These are phyloP conservation scores for Spodoptera frugiperda DNA, from an alignment of 1,140 invertebrate genomes.

Conservation along the genomic window DNA sequence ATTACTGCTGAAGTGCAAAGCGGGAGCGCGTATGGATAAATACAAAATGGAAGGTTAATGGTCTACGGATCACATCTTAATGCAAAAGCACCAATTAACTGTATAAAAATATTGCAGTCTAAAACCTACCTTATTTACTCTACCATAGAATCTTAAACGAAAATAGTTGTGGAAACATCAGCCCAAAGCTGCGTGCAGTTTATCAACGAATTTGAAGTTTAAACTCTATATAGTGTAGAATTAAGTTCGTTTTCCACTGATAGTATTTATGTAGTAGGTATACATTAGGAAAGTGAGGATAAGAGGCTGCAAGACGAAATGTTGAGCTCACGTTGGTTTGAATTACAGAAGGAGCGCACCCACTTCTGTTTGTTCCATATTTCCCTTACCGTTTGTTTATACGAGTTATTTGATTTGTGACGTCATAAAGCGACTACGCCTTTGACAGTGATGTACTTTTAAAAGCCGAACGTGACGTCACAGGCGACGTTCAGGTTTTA, in stretches of 20 bases:
- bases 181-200: conserved; percentile 20
- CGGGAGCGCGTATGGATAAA: conserved; percentile 24
- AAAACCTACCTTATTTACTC: conserved; percentile 2
- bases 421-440: conserved; percentile 29
- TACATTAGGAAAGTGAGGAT: conserved; percentile 28
- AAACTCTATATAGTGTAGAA: background rate
- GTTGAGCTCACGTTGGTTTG: conserved; percentile 36
- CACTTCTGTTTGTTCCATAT: conserved; percentile 34
- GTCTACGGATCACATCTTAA: conserved; percentile 44
- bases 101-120: background rate
- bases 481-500: conserved; percentile 1
- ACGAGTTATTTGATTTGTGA: conserved; percentile 44
- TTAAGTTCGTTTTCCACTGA: conserved; percentile 20
- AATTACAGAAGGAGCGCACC: conserved; percentile 33
- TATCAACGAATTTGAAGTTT: background rate
- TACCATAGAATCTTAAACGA: background rate
- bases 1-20: conserved; percentile 40
- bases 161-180: background rate
- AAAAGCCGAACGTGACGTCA: conserved; percentile 23
- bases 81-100: conserved; percentile 43
- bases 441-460: conserved; percentile 37
- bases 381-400: conserved; percentile 31
- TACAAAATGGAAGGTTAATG: conserved; percentile 45
- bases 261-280: background rate
- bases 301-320: conserved; percentile 40